phyloP scores from a whole-genome alignment of 2,797 vertebrate genomes.

The Triplophysa yarkandensis region DNA sequence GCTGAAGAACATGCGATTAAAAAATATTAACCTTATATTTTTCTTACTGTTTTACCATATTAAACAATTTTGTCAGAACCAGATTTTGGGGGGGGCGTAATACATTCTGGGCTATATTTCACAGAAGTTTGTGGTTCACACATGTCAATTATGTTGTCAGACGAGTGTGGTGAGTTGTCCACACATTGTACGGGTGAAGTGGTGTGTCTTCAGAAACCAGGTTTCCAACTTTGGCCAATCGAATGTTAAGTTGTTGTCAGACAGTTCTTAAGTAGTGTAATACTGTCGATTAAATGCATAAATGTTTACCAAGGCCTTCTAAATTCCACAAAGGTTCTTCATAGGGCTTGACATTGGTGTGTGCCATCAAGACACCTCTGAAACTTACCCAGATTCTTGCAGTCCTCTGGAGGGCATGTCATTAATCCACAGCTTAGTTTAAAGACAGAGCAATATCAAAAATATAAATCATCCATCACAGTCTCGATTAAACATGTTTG shows the following conservation, averaged over 20 bases:
- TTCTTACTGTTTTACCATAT: too few relatives aligned
- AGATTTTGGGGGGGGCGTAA: background rate
- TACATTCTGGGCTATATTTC: background rate
- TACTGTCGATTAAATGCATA: too few relatives aligned
- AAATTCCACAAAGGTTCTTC: background rate
- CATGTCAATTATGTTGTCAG: background rate
- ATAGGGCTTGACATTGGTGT: background rate
- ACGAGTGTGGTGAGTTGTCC: background rate
- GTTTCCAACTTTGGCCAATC: background rate
- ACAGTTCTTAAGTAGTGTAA: too few relatives aligned
- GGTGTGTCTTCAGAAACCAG: background rate
- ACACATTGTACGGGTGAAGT: background rate
- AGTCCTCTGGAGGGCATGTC: background rate
- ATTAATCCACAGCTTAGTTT: background rate
- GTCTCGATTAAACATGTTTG: background rate
- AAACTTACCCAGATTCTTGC: background rate
- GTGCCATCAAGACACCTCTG: background rate
- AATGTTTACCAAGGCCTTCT: too few relatives aligned
- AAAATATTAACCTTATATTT: too few relatives aligned
- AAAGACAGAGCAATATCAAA: background rate
- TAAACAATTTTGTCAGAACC: too few relatives aligned
- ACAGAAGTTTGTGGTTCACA: background rate
- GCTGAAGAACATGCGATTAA: too few relatives aligned
- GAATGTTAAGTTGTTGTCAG: background rate
- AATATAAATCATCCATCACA: background rate